Conservation (phyloP, 92 coral and sea anemone species). For the Montipora capitata region DNA sequence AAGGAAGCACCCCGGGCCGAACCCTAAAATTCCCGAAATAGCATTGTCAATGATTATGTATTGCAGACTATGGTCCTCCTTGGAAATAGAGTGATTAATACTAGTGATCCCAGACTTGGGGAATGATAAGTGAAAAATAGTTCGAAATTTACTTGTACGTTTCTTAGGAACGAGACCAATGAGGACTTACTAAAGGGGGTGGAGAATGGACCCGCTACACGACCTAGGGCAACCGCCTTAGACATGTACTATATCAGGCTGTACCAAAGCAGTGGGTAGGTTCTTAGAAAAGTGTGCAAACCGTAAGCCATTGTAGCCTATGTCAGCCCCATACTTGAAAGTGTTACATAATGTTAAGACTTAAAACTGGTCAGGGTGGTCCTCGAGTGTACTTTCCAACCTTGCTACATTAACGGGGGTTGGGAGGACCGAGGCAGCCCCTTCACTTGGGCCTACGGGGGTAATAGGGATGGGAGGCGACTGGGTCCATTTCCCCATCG, state of each 20-base stretch:
- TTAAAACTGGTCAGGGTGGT: conserved; percentile 62
- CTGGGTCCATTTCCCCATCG: conserved; percentile 13
- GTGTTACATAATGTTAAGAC: too few relatives aligned
- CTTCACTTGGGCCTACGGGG: too few relatives aligned
- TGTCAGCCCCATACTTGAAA: too few relatives aligned
- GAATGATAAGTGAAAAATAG: too few relatives aligned
- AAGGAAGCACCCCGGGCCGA: too few relatives aligned
- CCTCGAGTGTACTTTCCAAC: too few relatives aligned
- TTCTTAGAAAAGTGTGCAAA: conserved; percentile 56
- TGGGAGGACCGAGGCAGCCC: too few relatives aligned
- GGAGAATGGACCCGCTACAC: conserved; percentile 66
- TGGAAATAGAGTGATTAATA: conserved; percentile 43
- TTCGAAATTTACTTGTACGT: conserved; percentile 20
- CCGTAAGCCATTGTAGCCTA: too few relatives aligned
- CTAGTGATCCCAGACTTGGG: conserved; percentile 40
- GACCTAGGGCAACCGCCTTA: conserved; percentile 52
- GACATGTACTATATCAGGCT: conserved; percentile 38
- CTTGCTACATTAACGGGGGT: too few relatives aligned
- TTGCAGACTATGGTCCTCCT: too few relatives aligned
- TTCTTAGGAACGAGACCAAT: background rate
- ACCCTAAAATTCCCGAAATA: conserved; percentile 30
- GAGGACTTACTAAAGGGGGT: conserved; percentile 42
- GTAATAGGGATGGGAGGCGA: background rate
- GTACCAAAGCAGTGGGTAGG: conserved; percentile 47
- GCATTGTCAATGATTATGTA: too few relatives aligned